Percentiles rank a stretch among this genome's conserved stretches.
Conservation (phyloP, 2,888 invertebrate genomes). For the Leuctra nigra region DNA sequence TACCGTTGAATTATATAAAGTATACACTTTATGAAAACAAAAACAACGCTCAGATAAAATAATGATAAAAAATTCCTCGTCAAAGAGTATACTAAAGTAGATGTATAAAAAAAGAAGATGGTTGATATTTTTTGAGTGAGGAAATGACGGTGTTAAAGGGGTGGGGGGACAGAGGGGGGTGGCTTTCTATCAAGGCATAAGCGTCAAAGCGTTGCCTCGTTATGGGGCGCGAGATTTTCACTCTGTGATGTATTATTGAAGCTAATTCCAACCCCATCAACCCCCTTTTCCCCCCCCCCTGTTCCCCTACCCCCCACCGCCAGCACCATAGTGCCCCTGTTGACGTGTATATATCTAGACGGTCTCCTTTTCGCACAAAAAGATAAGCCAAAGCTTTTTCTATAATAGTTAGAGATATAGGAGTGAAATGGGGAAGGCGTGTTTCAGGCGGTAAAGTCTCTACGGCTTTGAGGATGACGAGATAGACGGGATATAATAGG, state of each 20-base stretch:
- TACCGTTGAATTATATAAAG: conserved; percentile 27
- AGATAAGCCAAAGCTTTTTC: conserved; percentile 18
- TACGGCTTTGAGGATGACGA: neutral
- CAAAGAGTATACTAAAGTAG: conserved; percentile 12
- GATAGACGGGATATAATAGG: no score
- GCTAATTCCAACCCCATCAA: conserved; percentile 26
- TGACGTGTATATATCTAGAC: neutral
- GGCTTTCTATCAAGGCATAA: conserved; percentile 1
- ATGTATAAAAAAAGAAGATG: conserved; percentile 12
- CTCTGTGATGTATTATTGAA: conserved; percentile 27
- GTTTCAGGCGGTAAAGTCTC: conserved; percentile 9
- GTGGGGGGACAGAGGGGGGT: neutral
- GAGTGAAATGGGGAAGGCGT: conserved; percentile 25
- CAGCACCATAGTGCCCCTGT: neutral
- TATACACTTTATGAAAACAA: conserved; percentile 23
- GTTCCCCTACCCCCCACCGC: neutral
- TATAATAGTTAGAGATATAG: conserved; percentile 21
- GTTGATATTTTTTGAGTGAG: neutral
- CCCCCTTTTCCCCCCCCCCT: neutral
- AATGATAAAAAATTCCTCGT: conserved; percentile 2
- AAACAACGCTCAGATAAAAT: conserved; percentile 18
- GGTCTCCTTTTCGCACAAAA: conserved; percentile 10
- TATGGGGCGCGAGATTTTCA: conserved; percentile 18
- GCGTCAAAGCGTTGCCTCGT: conserved; percentile 23
- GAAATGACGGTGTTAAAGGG: neutral